Evolutionary conservation across 2,888 invertebrate species (phyloP).

Genomic region (Protodeltote pygarga): DNA sequence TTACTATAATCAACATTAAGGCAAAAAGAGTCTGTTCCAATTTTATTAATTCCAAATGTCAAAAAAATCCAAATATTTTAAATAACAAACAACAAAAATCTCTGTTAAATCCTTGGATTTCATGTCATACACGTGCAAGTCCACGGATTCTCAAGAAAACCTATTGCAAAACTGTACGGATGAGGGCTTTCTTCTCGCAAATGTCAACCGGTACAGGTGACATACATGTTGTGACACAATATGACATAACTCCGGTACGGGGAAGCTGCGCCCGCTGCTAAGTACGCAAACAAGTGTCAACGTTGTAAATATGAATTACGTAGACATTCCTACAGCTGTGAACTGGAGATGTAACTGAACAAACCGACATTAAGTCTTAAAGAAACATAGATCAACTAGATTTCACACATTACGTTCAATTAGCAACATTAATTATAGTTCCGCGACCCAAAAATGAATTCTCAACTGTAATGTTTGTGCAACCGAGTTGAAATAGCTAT

Average conservation of each 20-base stretch:
- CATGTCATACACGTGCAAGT: conserved; percentile 21
- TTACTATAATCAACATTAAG: background rate
- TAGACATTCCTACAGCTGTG: conserved; percentile 1
- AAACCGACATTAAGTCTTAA: conserved; percentile 9
- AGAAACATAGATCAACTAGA: conserved; percentile 13
- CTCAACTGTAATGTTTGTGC: conserved; percentile 20
- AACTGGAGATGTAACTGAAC: too few species aligned
- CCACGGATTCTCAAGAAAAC: conserved; percentile 2
- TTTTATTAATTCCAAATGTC: background rate
- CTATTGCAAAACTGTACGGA: conserved; percentile 57
- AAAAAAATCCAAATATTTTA: too few species aligned
- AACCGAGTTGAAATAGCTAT: conserved; percentile 21
- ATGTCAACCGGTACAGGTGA: conserved; percentile 72
- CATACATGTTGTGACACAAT: conserved; percentile 65
- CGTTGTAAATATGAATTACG: conserved; percentile 30
- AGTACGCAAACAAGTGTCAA: conserved; percentile 45
- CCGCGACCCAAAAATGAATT: conserved; percentile 15
- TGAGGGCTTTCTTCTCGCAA: conserved; percentile 63
- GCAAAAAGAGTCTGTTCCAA: background rate
- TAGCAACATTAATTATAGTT: conserved; percentile 12
- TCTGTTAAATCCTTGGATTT: conserved; percentile 2
- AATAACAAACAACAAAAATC: too few species aligned
- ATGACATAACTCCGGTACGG: conserved; percentile 54
- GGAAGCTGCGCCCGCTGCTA: conserved; percentile 25
- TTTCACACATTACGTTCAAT: conserved; percentile 16